phyloP scores from a whole-genome alignment of 2,113 vertebrate species.

The Capreolus pygargus region DNA sequence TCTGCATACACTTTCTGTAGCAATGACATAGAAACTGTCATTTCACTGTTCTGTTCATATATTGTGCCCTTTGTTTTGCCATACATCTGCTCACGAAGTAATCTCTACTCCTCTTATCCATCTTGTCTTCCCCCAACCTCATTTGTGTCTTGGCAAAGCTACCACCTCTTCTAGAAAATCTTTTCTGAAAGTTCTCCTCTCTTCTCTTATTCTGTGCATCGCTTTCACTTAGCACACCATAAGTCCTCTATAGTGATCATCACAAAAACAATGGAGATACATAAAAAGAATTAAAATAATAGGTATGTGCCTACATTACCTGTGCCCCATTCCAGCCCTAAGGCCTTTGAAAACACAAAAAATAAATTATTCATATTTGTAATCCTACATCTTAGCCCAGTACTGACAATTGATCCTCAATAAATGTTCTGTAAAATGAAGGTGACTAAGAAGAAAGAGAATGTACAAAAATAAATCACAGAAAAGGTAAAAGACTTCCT shows the following conservation, averaged over 20 bases:
- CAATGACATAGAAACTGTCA: not conserved
- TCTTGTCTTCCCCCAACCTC: not conserved
- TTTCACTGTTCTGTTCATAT: not conserved
- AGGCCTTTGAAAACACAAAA: not conserved
- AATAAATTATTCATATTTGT: not conserved
- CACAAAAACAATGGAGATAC: conserved; percentile 20
- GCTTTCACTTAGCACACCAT: not conserved
- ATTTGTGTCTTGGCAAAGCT: not conserved
- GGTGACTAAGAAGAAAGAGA: not conserved
- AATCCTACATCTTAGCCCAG: not conserved
- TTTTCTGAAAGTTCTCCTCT: not conserved
- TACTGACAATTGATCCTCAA: not conserved
- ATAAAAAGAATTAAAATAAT: conserved; percentile 1
- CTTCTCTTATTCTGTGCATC: not conserved
- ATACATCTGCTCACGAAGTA: not conserved
- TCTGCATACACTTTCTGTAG: not conserved
- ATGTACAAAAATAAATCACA: not conserved
- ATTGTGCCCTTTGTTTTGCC: not conserved
- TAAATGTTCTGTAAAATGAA: conserved; percentile 16
- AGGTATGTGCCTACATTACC: not conserved
- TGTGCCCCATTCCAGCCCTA: not conserved
- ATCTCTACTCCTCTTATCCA: not conserved
- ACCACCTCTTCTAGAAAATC: not conserved
- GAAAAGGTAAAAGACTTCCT: not conserved
- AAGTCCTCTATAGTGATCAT: not conserved